Conservation (phyloP, 2,888 invertebrate genomes). For the Notodonta ziczac region DNA sequence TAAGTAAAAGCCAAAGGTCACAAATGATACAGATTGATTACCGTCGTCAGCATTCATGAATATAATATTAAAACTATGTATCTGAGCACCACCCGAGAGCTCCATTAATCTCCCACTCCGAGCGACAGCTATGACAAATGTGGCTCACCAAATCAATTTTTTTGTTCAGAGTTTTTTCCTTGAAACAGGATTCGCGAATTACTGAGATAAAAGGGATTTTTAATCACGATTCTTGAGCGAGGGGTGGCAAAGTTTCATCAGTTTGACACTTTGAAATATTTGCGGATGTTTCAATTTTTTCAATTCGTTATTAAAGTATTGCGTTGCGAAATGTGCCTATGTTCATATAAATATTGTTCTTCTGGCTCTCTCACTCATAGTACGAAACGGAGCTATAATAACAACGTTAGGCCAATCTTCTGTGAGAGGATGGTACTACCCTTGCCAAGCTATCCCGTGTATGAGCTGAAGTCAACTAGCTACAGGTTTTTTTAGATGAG, state of each 20-base stretch:
- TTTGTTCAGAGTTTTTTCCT: conserved; percentile 14
- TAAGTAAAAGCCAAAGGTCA: neutral
- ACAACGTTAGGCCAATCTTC: too few species aligned
- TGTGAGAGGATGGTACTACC: too few species aligned
- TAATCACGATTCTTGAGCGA: conserved; percentile 4
- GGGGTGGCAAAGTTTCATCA: neutral
- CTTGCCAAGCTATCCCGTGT: too few species aligned
- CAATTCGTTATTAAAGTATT: too few species aligned
- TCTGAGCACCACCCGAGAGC: conserved; percentile 7
- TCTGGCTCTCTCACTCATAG: too few species aligned
- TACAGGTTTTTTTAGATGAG: too few species aligned
- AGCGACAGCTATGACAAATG: conserved; percentile 40
- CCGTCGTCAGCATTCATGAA: conserved; percentile 29
- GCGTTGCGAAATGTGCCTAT: too few species aligned
- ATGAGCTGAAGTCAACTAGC: too few species aligned
- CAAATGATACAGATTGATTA: conserved; percentile 21
- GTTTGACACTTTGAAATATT: too few species aligned
- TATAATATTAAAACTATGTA: conserved; percentile 35
- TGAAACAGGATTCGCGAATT: conserved; percentile 25
- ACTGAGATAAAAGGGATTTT: conserved; percentile 29
- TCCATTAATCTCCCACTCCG: conserved; percentile 31
- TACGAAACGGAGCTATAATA: too few species aligned
- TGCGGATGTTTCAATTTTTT: too few species aligned
- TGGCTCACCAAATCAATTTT: conserved; percentile 25
- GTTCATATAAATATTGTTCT: too few species aligned